Percentiles rank a stretch among this genome's conserved stretches.
Evolutionary conservation across 2,888 invertebrate species (phyloP).

Genomic region (Parapristionchus giblindavisi): DNA sequence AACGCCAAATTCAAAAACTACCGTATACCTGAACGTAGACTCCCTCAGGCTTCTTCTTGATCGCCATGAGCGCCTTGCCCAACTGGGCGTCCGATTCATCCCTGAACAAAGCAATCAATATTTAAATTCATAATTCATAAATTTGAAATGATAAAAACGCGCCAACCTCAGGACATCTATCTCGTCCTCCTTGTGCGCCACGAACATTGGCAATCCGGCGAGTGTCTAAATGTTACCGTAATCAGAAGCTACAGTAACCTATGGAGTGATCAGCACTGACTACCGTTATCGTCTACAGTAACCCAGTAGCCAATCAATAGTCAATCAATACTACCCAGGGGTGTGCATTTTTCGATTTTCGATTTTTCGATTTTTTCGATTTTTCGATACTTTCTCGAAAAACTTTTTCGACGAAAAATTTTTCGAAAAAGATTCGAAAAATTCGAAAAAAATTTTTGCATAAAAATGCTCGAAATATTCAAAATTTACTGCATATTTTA

Average conservation of each 20-base stretch:
- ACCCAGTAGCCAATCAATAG: no score
- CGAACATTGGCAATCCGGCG: slow-evolving; percentile 88
- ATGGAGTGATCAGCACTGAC: neutral
- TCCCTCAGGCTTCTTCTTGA: slow-evolving; percentile 88
- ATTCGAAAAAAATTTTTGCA: no score
- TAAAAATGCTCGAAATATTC: no score
- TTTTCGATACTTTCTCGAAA: no score
- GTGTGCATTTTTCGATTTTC: no score
- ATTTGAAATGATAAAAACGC: neutral
- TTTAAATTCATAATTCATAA: neutral
- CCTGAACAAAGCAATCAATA: slow-evolving; percentile 61
- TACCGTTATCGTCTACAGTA: neutral
- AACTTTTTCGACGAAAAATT: no score
- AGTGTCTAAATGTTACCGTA: slow-evolving; percentile 89
- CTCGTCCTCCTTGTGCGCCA: slow-evolving; percentile 92
- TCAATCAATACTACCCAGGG: no score
- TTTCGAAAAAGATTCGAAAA: no score
- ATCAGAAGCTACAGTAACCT: no score
- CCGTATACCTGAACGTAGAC: slow-evolving; percentile 94
- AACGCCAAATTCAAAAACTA: slow-evolving; percentile 38
- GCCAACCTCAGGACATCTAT: slow-evolving; percentile 80
- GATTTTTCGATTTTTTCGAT: no score
- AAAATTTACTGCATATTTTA: no score
- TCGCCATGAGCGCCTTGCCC: slow-evolving; percentile 87
- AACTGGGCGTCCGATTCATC: slow-evolving; percentile 89